Percentiles rank a stretch among this genome's conserved stretches.
Evolutionary conservation across 2,888 invertebrate species (phyloP).

Genomic region (Pseudoips prasinana): DNA sequence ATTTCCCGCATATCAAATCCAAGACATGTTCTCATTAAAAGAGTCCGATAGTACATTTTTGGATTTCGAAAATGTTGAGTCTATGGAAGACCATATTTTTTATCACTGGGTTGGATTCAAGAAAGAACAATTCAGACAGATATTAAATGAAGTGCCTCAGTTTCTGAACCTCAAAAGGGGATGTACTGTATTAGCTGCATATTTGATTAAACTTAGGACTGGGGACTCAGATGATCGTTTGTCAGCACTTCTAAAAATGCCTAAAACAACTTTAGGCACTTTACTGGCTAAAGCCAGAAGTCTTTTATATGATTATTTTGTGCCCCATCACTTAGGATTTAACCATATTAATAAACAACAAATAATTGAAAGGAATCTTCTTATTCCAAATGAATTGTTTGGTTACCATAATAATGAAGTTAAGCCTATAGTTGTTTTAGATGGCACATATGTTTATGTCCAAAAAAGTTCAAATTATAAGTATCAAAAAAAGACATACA

Average conservation of each 20-base stretch:
- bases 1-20: background rate
- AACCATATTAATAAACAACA: constrained; percentile 5
- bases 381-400: constrained; percentile 7
- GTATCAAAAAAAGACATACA: background rate
- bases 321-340: constrained; percentile 3
- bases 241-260: background rate
- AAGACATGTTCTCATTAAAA: constrained; percentile 4
- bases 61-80: background rate
- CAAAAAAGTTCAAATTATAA: background rate
- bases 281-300: background rate
- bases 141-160: background rate
- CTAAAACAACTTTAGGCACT: constrained; percentile 1
- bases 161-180: background rate
- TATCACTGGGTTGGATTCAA: background rate
- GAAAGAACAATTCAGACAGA: background rate
- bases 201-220: constrained; percentile 8
- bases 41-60: background rate
- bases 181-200: background rate
- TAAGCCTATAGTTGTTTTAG: background rate
- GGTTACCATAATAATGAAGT: background rate
- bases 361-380: constrained; percentile 4
- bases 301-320: constrained; percentile 5
- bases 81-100: constrained; percentile 1
- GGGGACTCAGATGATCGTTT: constrained; percentile 7
- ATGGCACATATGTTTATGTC: background rate